Evolutionary conservation across 2,113 vertebrate genomes (phyloP).

Genomic region (Aviceda subcristata): DNA sequence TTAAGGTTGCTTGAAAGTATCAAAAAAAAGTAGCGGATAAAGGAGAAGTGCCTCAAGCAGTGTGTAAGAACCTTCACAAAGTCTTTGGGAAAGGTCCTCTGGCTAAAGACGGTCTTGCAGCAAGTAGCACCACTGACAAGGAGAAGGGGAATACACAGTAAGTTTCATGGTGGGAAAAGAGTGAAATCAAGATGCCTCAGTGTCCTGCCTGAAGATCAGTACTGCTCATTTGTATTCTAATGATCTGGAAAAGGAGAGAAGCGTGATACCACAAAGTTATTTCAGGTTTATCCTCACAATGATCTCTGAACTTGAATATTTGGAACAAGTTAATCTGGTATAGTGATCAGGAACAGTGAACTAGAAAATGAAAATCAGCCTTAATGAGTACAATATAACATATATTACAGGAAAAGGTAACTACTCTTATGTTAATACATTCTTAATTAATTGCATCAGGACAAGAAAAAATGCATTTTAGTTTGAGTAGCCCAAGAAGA

Average conservation of each 20-base stretch:
- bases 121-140: not conserved
- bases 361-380: conserved; percentile 10
- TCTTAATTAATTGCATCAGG: not conserved
- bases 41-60: not conserved
- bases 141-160: not conserved
- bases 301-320: conserved; percentile 10
- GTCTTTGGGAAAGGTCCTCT: not conserved
- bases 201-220: not conserved
- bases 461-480: not conserved
- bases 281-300: conserved; percentile 1
- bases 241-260: not conserved
- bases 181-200: not conserved
- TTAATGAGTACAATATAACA: not conserved
- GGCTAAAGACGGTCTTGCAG: not conserved
- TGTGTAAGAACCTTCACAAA: not conserved
- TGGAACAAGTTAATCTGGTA: not conserved
- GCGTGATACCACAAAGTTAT: not conserved
- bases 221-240: not conserved
- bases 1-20: not conserved
- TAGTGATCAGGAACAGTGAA: not conserved
- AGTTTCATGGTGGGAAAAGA: not conserved
- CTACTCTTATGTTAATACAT: not conserved
- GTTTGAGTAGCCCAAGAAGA: not conserved
- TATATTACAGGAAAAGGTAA: not conserved
- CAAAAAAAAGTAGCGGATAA: not conserved